These are phyloP conservation scores for Hemicordylus capensis DNA, from an alignment of 2,113 vertebrate genomes.

Conservation along the genomic window DNA sequence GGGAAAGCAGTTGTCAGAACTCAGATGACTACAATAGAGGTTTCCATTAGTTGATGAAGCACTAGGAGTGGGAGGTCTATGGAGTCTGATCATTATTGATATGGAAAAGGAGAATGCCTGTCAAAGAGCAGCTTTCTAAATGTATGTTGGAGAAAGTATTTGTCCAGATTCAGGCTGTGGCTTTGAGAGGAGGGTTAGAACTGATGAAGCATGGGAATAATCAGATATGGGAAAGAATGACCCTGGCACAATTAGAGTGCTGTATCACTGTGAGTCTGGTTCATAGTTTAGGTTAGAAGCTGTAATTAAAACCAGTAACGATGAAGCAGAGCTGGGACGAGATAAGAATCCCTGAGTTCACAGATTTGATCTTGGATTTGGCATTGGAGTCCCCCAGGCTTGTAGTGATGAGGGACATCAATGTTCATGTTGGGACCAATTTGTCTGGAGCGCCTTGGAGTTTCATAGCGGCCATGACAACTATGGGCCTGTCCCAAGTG, in stretches of 20 bases:
- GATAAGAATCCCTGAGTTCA: background rate
- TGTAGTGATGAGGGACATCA: too few species aligned
- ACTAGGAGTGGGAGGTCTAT: slow-evolving; percentile 54
- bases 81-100: slow-evolving; percentile 44
- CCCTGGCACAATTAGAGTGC: background rate
- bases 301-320: background rate
- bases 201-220: background rate
- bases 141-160: background rate
- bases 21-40: slow-evolving; percentile 35
- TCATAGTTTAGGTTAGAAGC: background rate
- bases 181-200: background rate
- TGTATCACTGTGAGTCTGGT: background rate
- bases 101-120: slow-evolving; percentile 42
- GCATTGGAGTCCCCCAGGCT: too few species aligned
- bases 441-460: too few species aligned
- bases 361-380: too few species aligned
- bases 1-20: slow-evolving; percentile 1
- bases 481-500: too few species aligned
- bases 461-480: too few species aligned
- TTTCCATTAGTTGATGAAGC: slow-evolving; percentile 53
- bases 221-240: background rate
- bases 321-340: background rate
- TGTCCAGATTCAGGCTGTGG: background rate
- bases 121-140: background rate
- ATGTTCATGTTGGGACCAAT: too few species aligned